Percentiles rank a stretch among this genome's conserved stretches.
These are phyloP conservation scores for Tenebrosternarchus preto DNA, from an alignment of 2,113 vertebrate genomes.

Conservation along the genomic window DNA sequence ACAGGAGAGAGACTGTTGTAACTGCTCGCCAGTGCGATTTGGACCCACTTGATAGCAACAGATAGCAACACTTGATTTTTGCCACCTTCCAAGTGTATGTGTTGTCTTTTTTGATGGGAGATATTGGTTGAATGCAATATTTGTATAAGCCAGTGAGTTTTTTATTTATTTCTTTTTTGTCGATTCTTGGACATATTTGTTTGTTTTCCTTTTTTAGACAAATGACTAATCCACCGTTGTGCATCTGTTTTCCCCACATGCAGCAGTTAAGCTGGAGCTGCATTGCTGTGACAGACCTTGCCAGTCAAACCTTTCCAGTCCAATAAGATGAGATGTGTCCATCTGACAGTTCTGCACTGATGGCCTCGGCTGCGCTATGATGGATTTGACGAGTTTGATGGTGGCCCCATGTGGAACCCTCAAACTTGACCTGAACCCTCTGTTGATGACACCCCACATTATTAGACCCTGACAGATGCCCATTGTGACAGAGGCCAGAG, in stretches of 20 bases:
- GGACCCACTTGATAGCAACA: too few species aligned
- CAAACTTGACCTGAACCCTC: conserved; percentile 73
- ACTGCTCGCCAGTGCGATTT: too few species aligned
- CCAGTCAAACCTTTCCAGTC: conserved; percentile 11
- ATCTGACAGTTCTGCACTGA: conserved; percentile 57
- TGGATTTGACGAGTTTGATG: conserved; percentile 65
- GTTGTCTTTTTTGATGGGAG: too few species aligned
- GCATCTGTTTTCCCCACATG: conserved; percentile 3
- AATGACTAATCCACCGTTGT: neutral
- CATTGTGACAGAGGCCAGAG: conserved; percentile 60
- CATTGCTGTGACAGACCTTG: neutral
- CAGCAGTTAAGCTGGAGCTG: conserved; percentile 1
- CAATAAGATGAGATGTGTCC: conserved; percentile 53
- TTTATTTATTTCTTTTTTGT: too few species aligned
- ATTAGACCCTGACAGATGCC: conserved; percentile 71
- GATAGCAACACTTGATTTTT: too few species aligned
- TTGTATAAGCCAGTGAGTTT: too few species aligned
- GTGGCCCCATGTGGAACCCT: conserved; percentile 67
- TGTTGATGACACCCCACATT: conserved; percentile 66
- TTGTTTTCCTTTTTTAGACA: neutral
- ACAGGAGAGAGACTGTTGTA: too few species aligned
- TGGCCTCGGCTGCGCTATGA: conserved; percentile 58
- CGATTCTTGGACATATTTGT: too few species aligned
- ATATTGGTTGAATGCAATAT: too few species aligned
- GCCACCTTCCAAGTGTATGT: too few species aligned